phyloP scores from a whole-genome alignment of 2,888 invertebrate species.

The Scaptomyza polygonia region DNA sequence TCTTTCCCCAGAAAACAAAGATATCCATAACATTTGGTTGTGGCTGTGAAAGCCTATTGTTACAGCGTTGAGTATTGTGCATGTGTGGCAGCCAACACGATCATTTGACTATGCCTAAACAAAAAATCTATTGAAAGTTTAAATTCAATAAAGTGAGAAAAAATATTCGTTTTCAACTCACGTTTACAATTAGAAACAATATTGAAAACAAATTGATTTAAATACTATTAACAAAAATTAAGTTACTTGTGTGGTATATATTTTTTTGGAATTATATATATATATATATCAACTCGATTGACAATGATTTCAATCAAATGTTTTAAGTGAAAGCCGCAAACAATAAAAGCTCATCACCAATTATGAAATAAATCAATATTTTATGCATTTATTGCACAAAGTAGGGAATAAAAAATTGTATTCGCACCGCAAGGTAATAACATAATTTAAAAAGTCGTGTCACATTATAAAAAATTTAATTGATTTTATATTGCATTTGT shows the following conservation, averaged over 20 bases:
- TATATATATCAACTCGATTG: neutral
- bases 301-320: slow-evolving; percentile 2
- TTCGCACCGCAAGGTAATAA: slow-evolving; percentile 8
- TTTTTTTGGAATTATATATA: neutral
- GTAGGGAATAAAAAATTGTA: neutral
- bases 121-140: neutral
- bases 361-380: neutral
- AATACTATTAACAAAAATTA: neutral
- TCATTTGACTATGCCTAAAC: neutral
- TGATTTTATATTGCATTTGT: slow-evolving; percentile 16
- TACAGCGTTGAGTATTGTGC: neutral
- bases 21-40: neutral
- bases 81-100: slow-evolving; percentile 5
- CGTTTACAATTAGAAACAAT: neutral
- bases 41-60: neutral
- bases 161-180: neutral
- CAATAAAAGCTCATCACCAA: neutral
- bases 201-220: neutral
- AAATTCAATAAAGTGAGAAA: too few species aligned
- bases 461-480: slow-evolving; percentile 47
- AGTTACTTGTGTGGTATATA: neutral
- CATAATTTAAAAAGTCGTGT: slow-evolving; percentile 22
- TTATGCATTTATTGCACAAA: neutral
- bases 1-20: neutral
- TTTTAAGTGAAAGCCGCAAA: slow-evolving; percentile 5